Evolutionary conservation across 37 sponge, comb jelly and placozoan species (phyloP).

Genomic region (Chondrosia reniformis): DNA sequence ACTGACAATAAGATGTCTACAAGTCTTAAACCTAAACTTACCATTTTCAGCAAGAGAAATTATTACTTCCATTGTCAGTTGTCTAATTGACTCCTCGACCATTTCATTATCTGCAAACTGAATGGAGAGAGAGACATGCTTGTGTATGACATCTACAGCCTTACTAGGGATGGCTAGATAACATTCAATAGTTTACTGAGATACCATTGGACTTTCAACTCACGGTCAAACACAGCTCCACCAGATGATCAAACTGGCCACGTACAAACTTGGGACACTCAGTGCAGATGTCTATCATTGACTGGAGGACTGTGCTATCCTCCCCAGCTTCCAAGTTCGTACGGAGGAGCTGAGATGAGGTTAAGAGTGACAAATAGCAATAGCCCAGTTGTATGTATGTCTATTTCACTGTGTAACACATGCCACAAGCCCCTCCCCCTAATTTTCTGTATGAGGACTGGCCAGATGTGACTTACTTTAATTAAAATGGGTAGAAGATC

Average conservation of each 20-base stretch:
- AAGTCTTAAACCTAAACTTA: conserved; percentile 7
- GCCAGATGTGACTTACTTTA: conserved; percentile 19
- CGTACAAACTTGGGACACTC: conserved; percentile 84
- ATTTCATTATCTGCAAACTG: conserved; percentile 50
- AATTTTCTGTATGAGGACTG: too few species aligned
- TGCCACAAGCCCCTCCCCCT: too few species aligned
- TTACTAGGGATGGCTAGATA: background rate
- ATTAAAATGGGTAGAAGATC: conserved; percentile 70
- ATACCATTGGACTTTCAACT: conserved; percentile 6
- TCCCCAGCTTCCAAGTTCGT: conserved; percentile 37
- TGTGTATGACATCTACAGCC: background rate
- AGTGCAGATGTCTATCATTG: conserved; percentile 88
- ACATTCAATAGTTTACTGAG: background rate
- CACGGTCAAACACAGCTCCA: conserved; percentile 81
- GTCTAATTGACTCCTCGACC: conserved; percentile 78
- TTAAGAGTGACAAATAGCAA: too few species aligned
- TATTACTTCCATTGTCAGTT: conserved; percentile 85
- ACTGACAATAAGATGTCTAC: too few species aligned
- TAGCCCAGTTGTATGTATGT: too few species aligned
- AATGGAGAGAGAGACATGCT: background rate
- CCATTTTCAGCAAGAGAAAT: conserved; percentile 90
- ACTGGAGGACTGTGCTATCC: conserved; percentile 77
- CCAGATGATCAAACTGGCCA: conserved; percentile 52
- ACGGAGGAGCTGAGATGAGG: too few species aligned
- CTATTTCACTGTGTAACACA: too few species aligned